These are phyloP conservation scores for Lindbergichthys nudifrons DNA, from an alignment of 2,797 vertebrate genomes.

Conservation along the genomic window DNA sequence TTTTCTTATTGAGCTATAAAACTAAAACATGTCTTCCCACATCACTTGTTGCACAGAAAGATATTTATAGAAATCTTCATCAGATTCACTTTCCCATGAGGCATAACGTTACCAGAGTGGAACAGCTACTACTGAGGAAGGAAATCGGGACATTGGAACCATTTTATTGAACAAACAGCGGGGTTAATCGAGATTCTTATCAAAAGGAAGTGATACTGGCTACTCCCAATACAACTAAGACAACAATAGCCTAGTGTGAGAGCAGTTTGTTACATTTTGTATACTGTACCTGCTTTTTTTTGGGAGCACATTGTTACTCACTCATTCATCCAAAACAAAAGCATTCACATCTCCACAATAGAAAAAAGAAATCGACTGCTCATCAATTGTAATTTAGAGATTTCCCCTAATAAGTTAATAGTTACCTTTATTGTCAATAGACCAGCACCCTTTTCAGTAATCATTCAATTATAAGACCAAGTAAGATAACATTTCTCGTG, in stretches of 20 bases:
- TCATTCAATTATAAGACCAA: not conserved
- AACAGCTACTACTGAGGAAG: conserved; percentile 54
- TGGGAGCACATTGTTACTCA: not conserved
- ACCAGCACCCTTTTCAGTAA: not conserved
- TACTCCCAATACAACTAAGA: conserved; percentile 65
- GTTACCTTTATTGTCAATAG: not conserved
- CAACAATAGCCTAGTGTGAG: conserved; percentile 50
- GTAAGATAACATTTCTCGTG: not conserved
- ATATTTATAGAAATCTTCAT: conserved; percentile 35
- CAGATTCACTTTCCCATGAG: conserved; percentile 44
- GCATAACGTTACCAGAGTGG: conserved; percentile 30
- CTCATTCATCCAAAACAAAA: not conserved
- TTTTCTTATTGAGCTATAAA: not conserved
- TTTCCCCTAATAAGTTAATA: not conserved
- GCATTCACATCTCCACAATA: not conserved
- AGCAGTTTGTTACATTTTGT: conserved; percentile 11
- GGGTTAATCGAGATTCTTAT: conserved; percentile 58
- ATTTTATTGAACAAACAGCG: conserved; percentile 60
- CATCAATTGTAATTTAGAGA: not conserved
- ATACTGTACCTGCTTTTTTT: not conserved
- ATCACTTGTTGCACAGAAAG: not conserved
- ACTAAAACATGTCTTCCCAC: not conserved
- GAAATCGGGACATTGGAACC: conserved; percentile 57
- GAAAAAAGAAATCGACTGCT: not conserved
- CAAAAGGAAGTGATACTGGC: conserved; percentile 64